Base-by-base conservation (phyloP, 2,113 vertebrate genomes). In the Ageneiosus marmoratus region DNA sequence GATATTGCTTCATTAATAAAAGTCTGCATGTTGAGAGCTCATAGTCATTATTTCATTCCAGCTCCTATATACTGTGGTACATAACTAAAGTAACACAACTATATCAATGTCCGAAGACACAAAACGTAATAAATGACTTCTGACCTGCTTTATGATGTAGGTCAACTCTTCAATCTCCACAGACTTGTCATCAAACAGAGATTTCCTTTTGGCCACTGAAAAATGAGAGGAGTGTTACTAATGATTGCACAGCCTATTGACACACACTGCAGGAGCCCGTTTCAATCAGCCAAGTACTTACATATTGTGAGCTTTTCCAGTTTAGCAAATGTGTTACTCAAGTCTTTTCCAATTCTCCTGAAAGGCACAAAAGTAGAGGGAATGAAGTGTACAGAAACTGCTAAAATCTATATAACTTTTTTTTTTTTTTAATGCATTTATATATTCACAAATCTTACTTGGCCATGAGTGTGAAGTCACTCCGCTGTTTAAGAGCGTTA, bases 321-420 rank as follows among this genome's bases (percentile, higher is more conserved):
- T 91, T 98, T 98, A 92, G 96, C 94, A 89, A 98, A 98, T 0
- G 97, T 98, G 86, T 97, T 97, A 91, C 96, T 98, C 86, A 98
- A 92, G 91, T 98, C 97, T 90, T 96, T 97, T 74, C 97, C 97
- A 88, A 98, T 98, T 90, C 93, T 95, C 94, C 97, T 98, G 87
- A 41, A 80, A 87, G 13, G 34, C 16, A 41, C 18, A 81, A 85
- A 62, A 32, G 1, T 53, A 73, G 1, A 73, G 51, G 0, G 50
- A 48, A 67, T 77, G 20, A 82, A 32, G n/a, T 11, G 24, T 41
- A 48, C 13, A 74, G 76, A 67, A 32, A 78, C 29, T 41, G 3
- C 0, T 62, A 9, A 8, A 27, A 67, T 9, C 29, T 58, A 24
- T 48, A 51, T 24, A 50, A 13, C 48, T 0, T 50, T 50, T 50